Evolutionary conservation across 2,797 vertebrate species (phyloP), one percentile per base, ranked within the genome.

Genomic region (Etheostoma nigrum): DNA sequence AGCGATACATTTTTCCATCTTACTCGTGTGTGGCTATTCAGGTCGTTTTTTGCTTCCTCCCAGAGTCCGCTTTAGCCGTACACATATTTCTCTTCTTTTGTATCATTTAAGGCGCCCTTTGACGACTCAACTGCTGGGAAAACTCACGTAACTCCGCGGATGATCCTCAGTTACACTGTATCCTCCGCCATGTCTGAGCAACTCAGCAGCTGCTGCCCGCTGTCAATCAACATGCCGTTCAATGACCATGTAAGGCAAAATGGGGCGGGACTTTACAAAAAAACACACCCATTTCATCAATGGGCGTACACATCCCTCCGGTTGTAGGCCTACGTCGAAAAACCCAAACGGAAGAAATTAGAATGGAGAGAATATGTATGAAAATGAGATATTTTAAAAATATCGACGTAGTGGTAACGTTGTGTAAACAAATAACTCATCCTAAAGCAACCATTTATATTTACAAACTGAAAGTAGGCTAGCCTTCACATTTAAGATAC

Each of bases 121-220:
- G 79, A 73, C 86, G 88, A 88, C 86, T 82, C 78, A 73, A 81
- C 82, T 81, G 91, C 90, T 64, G 82, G 76, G 75, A 75, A 94
- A 95, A 95, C 87, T 95, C 93, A 79, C 91, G 88, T 79, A 95
- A 95, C 94, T 95, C 93, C 85, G 88, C 91, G 84, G 87, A 89
- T 80, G 91, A 88, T 63, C 88, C 88, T 74, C 90, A 84, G 68
- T 92, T 91, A 95, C 93, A 93, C 92, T 88, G 95, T 90, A 92
- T 92, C 94, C 94, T 95, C 95, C 95, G 95, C 95, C 95, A 96
- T 96, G 94, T 95, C 95, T 95, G 91, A 88, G 94, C 94, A 91
- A 93, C 93, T 94, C 92, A 95, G 95, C 94, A 95, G 95, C 95
- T 96, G 95, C 95, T 96, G 92, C 92, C 85, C 85, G 88, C 93